These are phyloP conservation scores for Microctenopoma steveboyesi DNA, from an alignment of 2,797 vertebrate species.

Conservation along the genomic window DNA sequence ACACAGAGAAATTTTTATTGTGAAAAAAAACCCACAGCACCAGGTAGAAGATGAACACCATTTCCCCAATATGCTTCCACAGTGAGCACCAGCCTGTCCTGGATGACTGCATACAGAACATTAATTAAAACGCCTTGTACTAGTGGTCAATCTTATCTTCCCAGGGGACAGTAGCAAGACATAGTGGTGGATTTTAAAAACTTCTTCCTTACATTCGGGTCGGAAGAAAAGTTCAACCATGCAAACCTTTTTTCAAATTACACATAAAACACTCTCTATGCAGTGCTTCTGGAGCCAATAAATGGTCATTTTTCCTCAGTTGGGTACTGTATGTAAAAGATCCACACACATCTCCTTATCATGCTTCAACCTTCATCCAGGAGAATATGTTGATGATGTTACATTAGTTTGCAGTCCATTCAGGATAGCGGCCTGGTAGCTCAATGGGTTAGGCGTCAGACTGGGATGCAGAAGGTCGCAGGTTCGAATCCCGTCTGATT, in stretches of 20 bases:
- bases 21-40: constrained; percentile 35
- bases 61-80: constrained; percentile 41
- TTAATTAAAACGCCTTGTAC: constrained; percentile 9
- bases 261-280: constrained; percentile 68
- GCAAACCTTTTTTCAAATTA: constrained; percentile 50
- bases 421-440: background rate
- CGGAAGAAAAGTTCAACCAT: constrained; percentile 45
- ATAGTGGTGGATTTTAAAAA: constrained; percentile 46
- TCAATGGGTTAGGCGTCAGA: no score
- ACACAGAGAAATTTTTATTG: constrained; percentile 56
- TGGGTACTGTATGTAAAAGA: background rate
- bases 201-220: constrained; percentile 48
- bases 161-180: constrained; percentile 30
- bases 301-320: constrained; percentile 30
- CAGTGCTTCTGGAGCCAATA: constrained; percentile 56
- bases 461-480: no score
- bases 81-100: constrained; percentile 17
- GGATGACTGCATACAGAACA: background rate
- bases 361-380: background rate
- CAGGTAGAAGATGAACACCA: constrained; percentile 42
- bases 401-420: constrained; percentile 8
- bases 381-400: constrained; percentile 13
- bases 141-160: constrained; percentile 22
- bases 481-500: no score
- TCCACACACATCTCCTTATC: constrained; percentile 46